phyloP scores from a whole-genome alignment of 2,113 vertebrate species.

The Laticauda laticaudata region DNA sequence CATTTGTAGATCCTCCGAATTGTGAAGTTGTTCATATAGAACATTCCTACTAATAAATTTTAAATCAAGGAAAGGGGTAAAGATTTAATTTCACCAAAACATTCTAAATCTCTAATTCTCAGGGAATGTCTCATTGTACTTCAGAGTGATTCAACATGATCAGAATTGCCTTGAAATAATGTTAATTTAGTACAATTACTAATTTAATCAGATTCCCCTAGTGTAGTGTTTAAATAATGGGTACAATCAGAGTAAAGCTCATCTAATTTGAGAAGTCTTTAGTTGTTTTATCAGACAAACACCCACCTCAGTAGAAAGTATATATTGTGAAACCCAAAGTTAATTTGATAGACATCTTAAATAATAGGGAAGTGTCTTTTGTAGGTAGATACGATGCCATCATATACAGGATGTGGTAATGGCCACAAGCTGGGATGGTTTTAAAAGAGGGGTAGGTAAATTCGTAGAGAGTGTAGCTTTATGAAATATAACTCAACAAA shows the following conservation, averaged over 20 bases:
- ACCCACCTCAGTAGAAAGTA: background rate
- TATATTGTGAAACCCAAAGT: background rate
- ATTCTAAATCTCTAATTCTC: background rate
- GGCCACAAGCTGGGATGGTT: background rate
- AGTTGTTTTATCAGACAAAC: background rate
- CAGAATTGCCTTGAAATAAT: background rate
- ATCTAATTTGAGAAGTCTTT: background rate
- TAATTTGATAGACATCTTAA: background rate
- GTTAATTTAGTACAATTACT: background rate
- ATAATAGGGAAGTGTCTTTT: background rate
- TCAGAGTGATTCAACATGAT: background rate
- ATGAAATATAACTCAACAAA: background rate
- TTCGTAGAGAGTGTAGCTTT: background rate
- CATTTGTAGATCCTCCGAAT: background rate
- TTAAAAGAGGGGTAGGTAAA: background rate
- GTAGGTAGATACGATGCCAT: background rate
- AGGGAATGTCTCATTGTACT: background rate
- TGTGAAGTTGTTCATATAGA: background rate
- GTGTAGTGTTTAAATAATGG: background rate
- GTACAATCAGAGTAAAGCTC: background rate
- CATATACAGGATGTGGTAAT: background rate
- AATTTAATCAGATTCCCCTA: background rate
- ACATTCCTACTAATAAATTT: background rate
- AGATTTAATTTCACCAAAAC: background rate
- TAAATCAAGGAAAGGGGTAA: background rate